Conservation (phyloP, 2,113 vertebrate genomes). For the Dicentrarchus labrax region DNA sequence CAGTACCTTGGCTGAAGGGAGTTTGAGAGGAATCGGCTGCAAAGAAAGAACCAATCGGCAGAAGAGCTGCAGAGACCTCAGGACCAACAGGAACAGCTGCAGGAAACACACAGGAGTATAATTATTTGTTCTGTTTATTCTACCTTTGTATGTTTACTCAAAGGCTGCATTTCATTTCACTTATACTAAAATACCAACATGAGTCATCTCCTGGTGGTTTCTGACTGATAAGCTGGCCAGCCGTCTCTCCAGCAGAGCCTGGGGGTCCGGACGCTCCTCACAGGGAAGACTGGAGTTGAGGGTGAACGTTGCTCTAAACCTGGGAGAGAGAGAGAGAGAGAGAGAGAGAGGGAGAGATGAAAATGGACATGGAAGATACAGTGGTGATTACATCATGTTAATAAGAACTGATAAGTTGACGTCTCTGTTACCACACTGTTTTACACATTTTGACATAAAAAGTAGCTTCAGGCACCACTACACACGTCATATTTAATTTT, state of each 20-base stretch:
- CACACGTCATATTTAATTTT: not conserved
- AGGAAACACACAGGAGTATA: conserved; percentile 10
- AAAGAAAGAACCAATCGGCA: conserved; percentile 94
- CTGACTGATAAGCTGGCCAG: conserved; percentile 88
- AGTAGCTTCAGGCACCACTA: not conserved
- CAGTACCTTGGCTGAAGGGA: conserved; percentile 85
- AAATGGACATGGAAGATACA: not conserved
- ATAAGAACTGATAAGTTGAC: not conserved
- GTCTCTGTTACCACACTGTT: not conserved
- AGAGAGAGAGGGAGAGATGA: not conserved
- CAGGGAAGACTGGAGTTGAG: conserved; percentile 87
- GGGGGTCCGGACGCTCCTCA: conserved; percentile 79
- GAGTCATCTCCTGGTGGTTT: conserved; percentile 91
- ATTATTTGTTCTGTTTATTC: not conserved
- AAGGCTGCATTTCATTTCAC: not conserved
- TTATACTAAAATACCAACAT: conserved; percentile 83
- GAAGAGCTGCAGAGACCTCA: conserved; percentile 90
- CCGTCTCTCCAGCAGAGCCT: conserved; percentile 85
- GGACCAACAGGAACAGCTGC: conserved; percentile 92
- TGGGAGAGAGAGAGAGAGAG: too few relatives aligned
- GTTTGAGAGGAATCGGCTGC: conserved; percentile 92
- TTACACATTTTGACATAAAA: not conserved
- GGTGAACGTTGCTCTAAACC: conserved; percentile 92
- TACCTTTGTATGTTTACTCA: not conserved
- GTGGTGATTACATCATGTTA: not conserved